phyloP scores from a whole-genome alignment of 2,113 vertebrate genomes.

The Thamnaconus septentrionalis region DNA sequence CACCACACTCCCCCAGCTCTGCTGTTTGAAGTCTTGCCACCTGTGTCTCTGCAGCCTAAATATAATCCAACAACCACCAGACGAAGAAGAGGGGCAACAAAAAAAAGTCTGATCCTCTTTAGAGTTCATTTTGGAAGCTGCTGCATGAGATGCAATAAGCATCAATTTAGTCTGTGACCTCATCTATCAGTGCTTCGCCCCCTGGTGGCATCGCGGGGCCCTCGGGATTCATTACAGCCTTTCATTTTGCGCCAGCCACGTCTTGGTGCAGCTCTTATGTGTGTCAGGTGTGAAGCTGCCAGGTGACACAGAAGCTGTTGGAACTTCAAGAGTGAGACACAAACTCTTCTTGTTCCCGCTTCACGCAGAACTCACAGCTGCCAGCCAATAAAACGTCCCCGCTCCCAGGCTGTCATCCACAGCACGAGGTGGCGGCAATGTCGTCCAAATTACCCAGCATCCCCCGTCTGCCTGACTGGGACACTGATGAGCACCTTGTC shows the following conservation, averaged over 20 bases:
- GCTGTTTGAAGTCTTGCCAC: constrained; percentile 70
- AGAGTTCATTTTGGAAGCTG: constrained; percentile 60
- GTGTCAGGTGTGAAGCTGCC: constrained; percentile 40
- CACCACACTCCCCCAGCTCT: constrained; percentile 56
- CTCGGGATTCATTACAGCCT: constrained; percentile 66
- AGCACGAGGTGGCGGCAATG: constrained; percentile 78
- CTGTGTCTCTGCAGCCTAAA: constrained; percentile 52
- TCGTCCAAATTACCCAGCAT: constrained; percentile 78
- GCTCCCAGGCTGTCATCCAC: too few relatives aligned
- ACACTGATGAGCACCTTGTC: constrained; percentile 73
- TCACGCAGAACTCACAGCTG: constrained; percentile 66
- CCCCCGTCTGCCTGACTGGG: constrained; percentile 67
- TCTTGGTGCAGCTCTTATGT: constrained; percentile 64
- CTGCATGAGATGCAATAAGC: constrained; percentile 58
- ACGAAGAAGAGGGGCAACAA: constrained; percentile 46
- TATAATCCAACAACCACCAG: constrained; percentile 55
- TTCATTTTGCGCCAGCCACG: constrained; percentile 51
- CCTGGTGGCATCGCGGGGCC: constrained; percentile 49
- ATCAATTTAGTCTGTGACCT: constrained; percentile 63
- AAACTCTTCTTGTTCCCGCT: constrained; percentile 61
- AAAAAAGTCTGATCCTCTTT: constrained; percentile 56
- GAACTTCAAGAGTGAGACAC: constrained; percentile 59
- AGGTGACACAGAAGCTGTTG: constrained; percentile 64
- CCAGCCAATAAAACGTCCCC: constrained; percentile 46
- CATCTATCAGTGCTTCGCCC: constrained; percentile 51